Evolutionary conservation across 2,113 vertebrate genomes (phyloP).

Genomic region (Coptodon bakossiorum): DNA sequence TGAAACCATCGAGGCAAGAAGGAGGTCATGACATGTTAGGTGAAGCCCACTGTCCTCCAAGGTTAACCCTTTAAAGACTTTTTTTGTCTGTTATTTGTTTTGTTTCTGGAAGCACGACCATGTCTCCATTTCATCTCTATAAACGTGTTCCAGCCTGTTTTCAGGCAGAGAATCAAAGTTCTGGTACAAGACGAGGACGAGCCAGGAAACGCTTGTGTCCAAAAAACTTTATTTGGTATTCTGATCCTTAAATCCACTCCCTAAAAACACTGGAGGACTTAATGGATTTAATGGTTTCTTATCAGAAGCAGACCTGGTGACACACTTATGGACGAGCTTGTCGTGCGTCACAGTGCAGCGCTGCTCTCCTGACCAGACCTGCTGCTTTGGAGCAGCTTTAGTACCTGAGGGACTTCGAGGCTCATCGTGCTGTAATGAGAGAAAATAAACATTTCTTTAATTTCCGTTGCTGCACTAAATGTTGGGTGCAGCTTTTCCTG

Average conservation of each 20-base stretch:
- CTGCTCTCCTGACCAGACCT: neutral
- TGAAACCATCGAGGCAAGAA: neutral
- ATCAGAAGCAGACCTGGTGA: neutral
- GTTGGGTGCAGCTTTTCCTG: neutral
- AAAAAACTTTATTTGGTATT: neutral
- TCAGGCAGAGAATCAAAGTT: neutral
- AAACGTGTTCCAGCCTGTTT: neutral
- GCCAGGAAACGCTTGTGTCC: neutral
- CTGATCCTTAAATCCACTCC: neutral
- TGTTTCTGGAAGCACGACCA: neutral
- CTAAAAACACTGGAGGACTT: neutral
- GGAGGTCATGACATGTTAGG: neutral
- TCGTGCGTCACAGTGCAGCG: neutral
- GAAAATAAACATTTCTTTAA: neutral
- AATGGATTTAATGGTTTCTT: neutral
- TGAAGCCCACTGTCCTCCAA: neutral
- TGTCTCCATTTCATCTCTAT: neutral
- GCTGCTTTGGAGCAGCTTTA: neutral
- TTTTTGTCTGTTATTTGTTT: neutral
- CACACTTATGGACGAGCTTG: neutral
- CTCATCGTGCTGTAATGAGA: neutral
- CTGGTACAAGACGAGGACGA: neutral
- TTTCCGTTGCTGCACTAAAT: neutral
- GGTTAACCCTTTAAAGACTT: neutral
- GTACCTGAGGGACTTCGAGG: neutral